Evolutionary conservation across 1,140 invertebrate species (phyloP), one percentile per base, ranked within the genome.

Genomic region (Chironomus striatipennis): DNA sequence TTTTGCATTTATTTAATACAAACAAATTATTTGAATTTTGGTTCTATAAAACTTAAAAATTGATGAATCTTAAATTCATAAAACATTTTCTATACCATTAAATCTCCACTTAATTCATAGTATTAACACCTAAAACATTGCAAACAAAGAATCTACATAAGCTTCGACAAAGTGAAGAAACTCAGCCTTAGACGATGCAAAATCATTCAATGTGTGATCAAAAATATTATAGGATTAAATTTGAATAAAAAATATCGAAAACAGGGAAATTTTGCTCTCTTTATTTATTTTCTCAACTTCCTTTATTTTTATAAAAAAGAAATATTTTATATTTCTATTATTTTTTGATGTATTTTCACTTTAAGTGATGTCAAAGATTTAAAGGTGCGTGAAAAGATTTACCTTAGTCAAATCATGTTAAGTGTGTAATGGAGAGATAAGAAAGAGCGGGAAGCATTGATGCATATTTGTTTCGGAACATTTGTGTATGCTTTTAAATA

Each of bases 221-320:
- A 70, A 70, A 70, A 70, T 70, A 70, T 70, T 70, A 70, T 21
- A 18, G 65, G 65, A 70, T 70, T 70, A 70, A 70, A 70, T 70
- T 70, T 70, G 65, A 70, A 70, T 70, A 70, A 57, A 57, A n/a
- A 57, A 57, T 5, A 57, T 12, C 47, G 12, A n/a, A 5, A 5
- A n/a, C 47, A 57, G 12, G 15, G 47, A 57, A 57, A 12, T 34
- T 57, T 57, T 57, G 47, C 12, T 57, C 47, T 57, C 47, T 57
- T 57, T 57, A n/a, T 57, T 57, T 47, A 2, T 4, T n/a, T n/a
- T n/a, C n/a, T 67, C 18, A 17, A 20, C 64, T 7, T 70, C 6
- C 18, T 70, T 70, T 70, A 70, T 70, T 70, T 17, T n/a, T n/a
- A n/a, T n/a, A n/a, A n/a, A n/a, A n/a, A n/a, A n/a, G n/a, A n/a